Percentiles rank a stretch among this genome's conserved stretches.
These are phyloP conservation scores for Phaethornis superciliosus DNA, from an alignment of 2,113 vertebrate species.

Conservation along the genomic window DNA sequence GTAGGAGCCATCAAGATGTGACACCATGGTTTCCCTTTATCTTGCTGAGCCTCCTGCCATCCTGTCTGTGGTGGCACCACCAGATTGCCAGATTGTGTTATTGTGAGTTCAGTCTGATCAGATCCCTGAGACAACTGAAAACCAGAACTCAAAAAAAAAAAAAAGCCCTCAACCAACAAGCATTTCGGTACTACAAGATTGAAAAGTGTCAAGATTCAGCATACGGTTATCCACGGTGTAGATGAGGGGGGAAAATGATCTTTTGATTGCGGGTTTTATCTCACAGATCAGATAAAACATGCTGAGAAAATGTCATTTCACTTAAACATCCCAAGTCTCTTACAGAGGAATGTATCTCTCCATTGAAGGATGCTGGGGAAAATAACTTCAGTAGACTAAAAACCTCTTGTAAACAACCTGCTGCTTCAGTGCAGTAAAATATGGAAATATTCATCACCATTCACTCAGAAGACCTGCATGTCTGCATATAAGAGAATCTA, in stretches of 20 bases:
- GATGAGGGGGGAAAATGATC: fast-evolving
- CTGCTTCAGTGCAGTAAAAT: neutral
- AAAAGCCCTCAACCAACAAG: neutral
- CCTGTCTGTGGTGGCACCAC: neutral
- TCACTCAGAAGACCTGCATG: neutral
- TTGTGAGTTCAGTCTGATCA: neutral
- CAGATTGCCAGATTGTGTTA: fast-evolving
- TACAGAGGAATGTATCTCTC: neutral
- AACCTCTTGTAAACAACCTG: neutral
- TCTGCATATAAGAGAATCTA: neutral
- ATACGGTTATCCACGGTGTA: neutral
- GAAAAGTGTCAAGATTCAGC: neutral
- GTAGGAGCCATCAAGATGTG: neutral
- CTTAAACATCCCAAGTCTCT: neutral
- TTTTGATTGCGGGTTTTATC: neutral
- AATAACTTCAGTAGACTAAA: neutral
- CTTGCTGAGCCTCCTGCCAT: neutral
- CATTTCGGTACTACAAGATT: neutral
- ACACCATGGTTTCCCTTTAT: fast-evolving
- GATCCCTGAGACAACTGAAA: neutral
- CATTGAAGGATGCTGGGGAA: neutral
- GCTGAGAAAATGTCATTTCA: neutral
- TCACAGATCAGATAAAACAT: neutral
- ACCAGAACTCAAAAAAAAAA: too few relatives aligned
- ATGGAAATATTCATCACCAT: neutral